Conservation (phyloP, 2,888 invertebrate genomes). For the Scaptomyza cyrtandrae region DNA sequence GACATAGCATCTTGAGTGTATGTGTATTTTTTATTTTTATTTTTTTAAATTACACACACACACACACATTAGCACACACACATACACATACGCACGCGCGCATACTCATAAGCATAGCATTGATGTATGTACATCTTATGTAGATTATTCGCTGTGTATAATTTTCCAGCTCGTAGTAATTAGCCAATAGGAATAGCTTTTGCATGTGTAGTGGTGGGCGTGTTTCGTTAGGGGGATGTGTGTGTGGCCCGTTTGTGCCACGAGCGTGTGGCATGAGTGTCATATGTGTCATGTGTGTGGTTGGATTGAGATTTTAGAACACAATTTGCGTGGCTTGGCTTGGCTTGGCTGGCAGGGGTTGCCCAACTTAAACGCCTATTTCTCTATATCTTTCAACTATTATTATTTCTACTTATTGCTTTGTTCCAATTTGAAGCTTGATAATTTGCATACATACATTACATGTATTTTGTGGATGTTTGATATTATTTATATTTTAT, state of each 20-base stretch:
- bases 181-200: conserved; percentile 78
- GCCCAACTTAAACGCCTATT: too few species aligned
- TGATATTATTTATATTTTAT: too few species aligned
- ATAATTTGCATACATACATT: too few species aligned
- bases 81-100: conserved; percentile 26
- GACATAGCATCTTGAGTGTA: conserved; percentile 50
- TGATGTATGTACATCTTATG: conserved; percentile 66
- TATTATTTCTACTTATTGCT: too few species aligned
- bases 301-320: conserved; percentile 19
- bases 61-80: conserved; percentile 14
- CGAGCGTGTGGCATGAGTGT: neutral
- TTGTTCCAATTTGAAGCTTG: too few species aligned
- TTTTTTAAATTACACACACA: neutral
- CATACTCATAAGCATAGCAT: conserved; percentile 57
- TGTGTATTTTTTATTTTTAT: neutral
- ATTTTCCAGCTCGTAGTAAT: conserved; percentile 66
- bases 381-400: neutral
- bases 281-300: conserved; percentile 1
- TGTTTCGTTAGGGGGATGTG: conserved; percentile 35
- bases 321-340: neutral
- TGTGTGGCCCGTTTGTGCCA: conserved; percentile 10
- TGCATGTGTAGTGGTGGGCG: conserved; percentile 59
- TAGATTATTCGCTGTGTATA: conserved; percentile 71
- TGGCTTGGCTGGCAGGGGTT: too few species aligned
- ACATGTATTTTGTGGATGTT: too few species aligned